These are phyloP conservation scores for Papilio protenor DNA, from an alignment of 2,888 invertebrate genomes.

Conservation along the genomic window DNA sequence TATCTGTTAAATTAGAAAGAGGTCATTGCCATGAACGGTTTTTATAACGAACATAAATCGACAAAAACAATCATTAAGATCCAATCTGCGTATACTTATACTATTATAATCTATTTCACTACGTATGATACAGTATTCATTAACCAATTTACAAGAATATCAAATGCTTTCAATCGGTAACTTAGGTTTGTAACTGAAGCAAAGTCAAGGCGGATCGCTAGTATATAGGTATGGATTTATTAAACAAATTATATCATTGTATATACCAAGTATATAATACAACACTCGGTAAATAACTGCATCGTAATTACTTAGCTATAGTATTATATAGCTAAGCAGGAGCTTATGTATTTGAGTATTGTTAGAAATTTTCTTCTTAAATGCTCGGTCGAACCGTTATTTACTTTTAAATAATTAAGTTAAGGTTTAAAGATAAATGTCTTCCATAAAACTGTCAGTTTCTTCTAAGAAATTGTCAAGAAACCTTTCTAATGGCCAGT, in stretches of 20 bases:
- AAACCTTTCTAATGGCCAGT: constrained; percentile 35
- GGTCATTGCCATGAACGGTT: constrained; percentile 25
- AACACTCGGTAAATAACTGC: too few species aligned
- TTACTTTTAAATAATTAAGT: background rate
- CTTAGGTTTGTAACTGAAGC: background rate
- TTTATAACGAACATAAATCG: constrained; percentile 2
- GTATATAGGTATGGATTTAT: background rate
- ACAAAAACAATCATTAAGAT: constrained; percentile 11
- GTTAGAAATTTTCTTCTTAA: background rate
- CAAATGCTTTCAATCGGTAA: background rate
- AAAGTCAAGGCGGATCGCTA: background rate
- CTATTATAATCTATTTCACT: background rate
- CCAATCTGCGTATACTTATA: constrained; percentile 1
- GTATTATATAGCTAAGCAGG: too few species aligned
- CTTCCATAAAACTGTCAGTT: constrained; percentile 25
- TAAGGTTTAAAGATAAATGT: constrained; percentile 2
- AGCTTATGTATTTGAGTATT: background rate
- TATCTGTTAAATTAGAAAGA: background rate
- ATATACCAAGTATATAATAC: too few species aligned
- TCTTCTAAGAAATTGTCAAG: constrained; percentile 28
- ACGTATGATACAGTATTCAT: background rate
- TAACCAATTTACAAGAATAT: background rate
- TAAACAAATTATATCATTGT: too few species aligned
- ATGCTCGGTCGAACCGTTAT: background rate
- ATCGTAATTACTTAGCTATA: too few species aligned